Conservation (phyloP, 2,888 invertebrate species). For the Lacanobia oleracea region DNA sequence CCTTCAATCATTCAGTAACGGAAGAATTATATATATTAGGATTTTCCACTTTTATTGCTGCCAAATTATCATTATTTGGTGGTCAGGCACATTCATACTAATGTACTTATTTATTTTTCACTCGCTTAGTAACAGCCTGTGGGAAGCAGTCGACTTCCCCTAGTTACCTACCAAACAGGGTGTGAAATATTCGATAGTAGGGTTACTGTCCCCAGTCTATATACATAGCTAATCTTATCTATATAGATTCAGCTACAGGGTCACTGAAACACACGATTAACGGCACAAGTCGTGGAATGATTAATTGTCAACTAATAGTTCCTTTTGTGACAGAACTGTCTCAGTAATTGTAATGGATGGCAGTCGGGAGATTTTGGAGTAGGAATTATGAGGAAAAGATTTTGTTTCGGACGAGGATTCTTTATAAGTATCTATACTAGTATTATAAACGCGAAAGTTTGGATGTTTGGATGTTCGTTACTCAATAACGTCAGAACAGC, state of each 20-base stretch:
- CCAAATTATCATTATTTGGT: no score
- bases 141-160: slow-evolving; percentile 7
- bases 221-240: slow-evolving; percentile 33
- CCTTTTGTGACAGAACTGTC: slow-evolving; percentile 11
- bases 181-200: slow-evolving; percentile 29
- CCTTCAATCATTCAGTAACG: no score
- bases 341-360: slow-evolving; percentile 14
- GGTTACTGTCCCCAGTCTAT: slow-evolving; percentile 4
- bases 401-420: not conserved
- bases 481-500: no score
- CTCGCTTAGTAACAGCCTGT: not conserved
- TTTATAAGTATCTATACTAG: no score
- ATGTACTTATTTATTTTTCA: no score
- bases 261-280: slow-evolving; percentile 26
- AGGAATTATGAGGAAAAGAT: not conserved
- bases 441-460: no score
- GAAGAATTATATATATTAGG: no score
- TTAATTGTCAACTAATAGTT: slow-evolving; percentile 2
- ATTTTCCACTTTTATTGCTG: not conserved
- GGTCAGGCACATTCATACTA: no score
- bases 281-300: slow-evolving; percentile 15
- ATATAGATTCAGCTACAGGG: slow-evolving; percentile 20
- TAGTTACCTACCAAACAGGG: slow-evolving; percentile 8
- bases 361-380: not conserved
- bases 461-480: no score